Evolutionary conservation across 2,888 invertebrate genomes (phyloP).

Genomic region (Flexamia atlantica): DNA sequence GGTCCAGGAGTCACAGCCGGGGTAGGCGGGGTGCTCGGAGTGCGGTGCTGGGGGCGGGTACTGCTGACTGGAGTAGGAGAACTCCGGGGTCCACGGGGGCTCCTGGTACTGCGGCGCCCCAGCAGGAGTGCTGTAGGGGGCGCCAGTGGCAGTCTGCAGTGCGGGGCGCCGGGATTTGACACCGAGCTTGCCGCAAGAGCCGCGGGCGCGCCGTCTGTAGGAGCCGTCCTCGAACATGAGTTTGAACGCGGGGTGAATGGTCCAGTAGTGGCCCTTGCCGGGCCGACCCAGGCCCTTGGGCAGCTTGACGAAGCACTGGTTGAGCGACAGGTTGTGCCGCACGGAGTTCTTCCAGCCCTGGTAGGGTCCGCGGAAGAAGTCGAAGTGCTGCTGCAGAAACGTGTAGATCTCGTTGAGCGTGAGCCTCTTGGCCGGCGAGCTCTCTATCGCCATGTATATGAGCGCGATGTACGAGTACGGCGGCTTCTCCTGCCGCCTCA

Average conservation of each 20-base stretch:
- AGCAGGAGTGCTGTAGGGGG: neutral
- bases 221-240: slow-evolving; percentile 99
- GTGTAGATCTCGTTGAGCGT: slow-evolving; percentile 97
- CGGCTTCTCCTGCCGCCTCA: slow-evolving; percentile 94
- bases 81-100: neutral
- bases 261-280: slow-evolving; percentile 99
- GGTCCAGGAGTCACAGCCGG: slow-evolving; percentile 50
- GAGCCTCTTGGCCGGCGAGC: slow-evolving; percentile 92
- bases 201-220: slow-evolving; percentile 93
- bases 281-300: slow-evolving; percentile 95
- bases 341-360: slow-evolving; percentile 99
- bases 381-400: slow-evolving; percentile 93
- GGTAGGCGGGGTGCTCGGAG: slow-evolving; percentile 62
- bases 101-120: neutral
- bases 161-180: neutral
- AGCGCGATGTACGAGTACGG: slow-evolving; percentile 97
- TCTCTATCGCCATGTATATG: slow-evolving; percentile 98
- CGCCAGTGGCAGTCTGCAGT: neutral
- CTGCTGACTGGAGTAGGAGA: slow-evolving; percentile 31
- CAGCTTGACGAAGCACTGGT: slow-evolving; percentile 98
- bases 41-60: slow-evolving; percentile 30
- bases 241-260: slow-evolving; percentile 96
- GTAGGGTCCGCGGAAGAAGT: slow-evolving; percentile 97
- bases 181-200: slow-evolving; percentile 95
- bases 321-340: slow-evolving; percentile 96